Evolutionary conservation across 2,113 vertebrate species (phyloP).

Genomic region (Hippocampus mohnikei): DNA sequence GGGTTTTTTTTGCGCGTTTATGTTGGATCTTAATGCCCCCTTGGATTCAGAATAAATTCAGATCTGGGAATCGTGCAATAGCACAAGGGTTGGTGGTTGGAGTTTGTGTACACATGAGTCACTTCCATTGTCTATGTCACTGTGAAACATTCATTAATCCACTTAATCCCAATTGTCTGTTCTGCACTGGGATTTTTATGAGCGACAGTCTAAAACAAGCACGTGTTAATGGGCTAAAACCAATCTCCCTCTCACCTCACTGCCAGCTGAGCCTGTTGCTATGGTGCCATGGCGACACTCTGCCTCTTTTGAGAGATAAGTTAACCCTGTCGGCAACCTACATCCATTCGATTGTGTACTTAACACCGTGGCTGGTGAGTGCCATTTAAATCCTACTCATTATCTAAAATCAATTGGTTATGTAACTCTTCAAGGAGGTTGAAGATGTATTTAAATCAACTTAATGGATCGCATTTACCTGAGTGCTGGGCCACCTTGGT

Average conservation of each 20-base stretch:
- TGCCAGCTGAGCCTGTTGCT: slow-evolving; percentile 53
- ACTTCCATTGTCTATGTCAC: slow-evolving; percentile 8
- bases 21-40: neutral
- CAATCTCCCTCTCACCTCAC: slow-evolving; percentile 20
- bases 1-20: neutral
- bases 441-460: neutral
- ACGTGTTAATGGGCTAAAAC: neutral
- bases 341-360: slow-evolving; percentile 2
- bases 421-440: neutral
- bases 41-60: neutral
- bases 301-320: slow-evolving; percentile 19
- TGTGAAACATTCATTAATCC: slow-evolving; percentile 35
- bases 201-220: slow-evolving; percentile 17
- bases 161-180: slow-evolving; percentile 13
- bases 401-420: slow-evolving; percentile 1
- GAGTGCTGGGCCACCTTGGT: slow-evolving; percentile 76
- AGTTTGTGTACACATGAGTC: neutral
- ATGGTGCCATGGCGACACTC: slow-evolving; percentile 47
- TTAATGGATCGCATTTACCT: slow-evolving; percentile 68
- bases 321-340: slow-evolving; percentile 37
- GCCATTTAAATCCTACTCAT: slow-evolving; percentile 1
- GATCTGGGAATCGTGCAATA: neutral
- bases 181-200: slow-evolving; percentile 32
- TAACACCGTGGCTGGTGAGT: neutral
- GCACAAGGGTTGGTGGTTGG: neutral